Evolutionary conservation across 2,888 invertebrate species (phyloP), one percentile per base, ranked within the genome.

Genomic region (Drosophila kokeensis): DNA sequence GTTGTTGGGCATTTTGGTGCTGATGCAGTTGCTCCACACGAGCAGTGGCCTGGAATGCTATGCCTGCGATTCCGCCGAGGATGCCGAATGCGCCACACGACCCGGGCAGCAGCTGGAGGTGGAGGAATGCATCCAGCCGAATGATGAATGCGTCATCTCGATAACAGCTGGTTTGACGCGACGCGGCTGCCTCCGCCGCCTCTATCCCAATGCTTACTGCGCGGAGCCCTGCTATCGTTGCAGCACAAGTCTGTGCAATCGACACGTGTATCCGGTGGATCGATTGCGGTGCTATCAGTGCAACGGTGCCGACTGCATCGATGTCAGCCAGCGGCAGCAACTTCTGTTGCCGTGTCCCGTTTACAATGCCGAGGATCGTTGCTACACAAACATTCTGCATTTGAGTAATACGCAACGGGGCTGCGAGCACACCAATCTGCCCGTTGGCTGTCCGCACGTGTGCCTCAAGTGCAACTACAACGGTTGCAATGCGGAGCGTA

Each of bases 381-480:
- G 92, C 69, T 92, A 87, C 50, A 92, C 90, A 13, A 91, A 92
- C 48, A 76, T 92, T 1, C 5, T 90, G 5, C 83, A 88, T 11
- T 10, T 80, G n/a, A 77, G 81, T 27, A 89, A 88, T 45, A 91
- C 90, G 6, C 77, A 74, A 38, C 79, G 92, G 0, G 92, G 92
- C 7, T 92, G 92, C 49, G 92, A 90, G 72, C 60, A 84, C 7
- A 76, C 89, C 0, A 83, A 91, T 63, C 67, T 91, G 11, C 83
- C 89, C 2, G 34, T 4, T 0, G 70, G 48, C 5, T 92, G 92
- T 65, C 78, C 80, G 2, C 83, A 91, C 34, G 82, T 90, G 0
- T 92, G 92, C 69, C 75, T 91, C 24, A 91, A 91, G 70, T 92
- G 92, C 82, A 91, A 92, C 77, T 89, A 86, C 50, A 82, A 88